Conservation (phyloP, 2,888 invertebrate species). For the Helleia helle region DNA sequence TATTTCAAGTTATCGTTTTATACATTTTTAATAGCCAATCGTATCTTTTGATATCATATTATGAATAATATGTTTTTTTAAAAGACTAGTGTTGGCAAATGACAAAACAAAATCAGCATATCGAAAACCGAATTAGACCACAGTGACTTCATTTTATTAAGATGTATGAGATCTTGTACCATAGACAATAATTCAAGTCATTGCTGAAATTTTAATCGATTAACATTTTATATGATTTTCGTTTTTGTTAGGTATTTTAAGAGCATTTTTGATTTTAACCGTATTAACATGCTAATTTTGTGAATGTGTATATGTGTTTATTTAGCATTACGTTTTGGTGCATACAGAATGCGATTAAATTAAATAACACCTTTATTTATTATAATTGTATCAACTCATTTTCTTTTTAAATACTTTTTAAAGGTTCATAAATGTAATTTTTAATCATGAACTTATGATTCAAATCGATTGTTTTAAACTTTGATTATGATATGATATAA, state of each 20-base stretch:
- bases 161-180: slow-evolving; percentile 29
- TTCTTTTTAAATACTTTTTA: slow-evolving; percentile 33
- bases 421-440: slow-evolving; percentile 37
- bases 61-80: slow-evolving; percentile 47
- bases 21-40: slow-evolving; percentile 27
- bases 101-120: slow-evolving; percentile 39
- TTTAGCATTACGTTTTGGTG: slow-evolving; percentile 34
- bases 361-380: slow-evolving; percentile 7
- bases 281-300: slow-evolving; percentile 64
- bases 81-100: slow-evolving; percentile 32
- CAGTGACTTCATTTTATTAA: slow-evolving; percentile 58
- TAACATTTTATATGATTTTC: slow-evolving; percentile 57
- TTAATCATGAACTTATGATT: slow-evolving; percentile 71
- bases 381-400: slow-evolving; percentile 45
- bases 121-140: slow-evolving; percentile 39
- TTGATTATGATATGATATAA: slow-evolving; percentile 55
- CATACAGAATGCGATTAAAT: slow-evolving; percentile 2
- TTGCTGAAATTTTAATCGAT: slow-evolving; percentile 57
- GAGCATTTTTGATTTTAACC: slow-evolving; percentile 70
- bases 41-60: slow-evolving; percentile 51
- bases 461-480: slow-evolving; percentile 51
- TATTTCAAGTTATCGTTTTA: slow-evolving; percentile 25
- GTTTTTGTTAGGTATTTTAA: slow-evolving; percentile 33
- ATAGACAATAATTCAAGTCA: slow-evolving; percentile 19
- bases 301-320: slow-evolving; percentile 47